phyloP scores from a whole-genome alignment of 2,888 invertebrate species.

The Glyphotaelius pellucidus region DNA sequence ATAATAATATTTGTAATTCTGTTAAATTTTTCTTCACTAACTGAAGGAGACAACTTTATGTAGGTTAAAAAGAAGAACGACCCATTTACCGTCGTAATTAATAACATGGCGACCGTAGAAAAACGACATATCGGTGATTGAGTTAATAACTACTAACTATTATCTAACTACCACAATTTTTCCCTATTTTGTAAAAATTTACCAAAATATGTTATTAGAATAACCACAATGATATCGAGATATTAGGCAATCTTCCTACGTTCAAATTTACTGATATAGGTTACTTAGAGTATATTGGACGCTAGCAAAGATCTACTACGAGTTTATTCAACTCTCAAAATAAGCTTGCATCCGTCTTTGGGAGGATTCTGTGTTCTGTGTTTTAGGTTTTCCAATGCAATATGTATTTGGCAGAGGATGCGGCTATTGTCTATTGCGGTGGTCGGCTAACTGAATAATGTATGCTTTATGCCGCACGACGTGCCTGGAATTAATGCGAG shows the following conservation, averaged over 20 bases:
- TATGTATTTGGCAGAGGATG: conserved; percentile 15
- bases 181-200: no score
- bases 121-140: no score
- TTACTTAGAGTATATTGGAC: not conserved
- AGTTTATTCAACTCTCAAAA: not conserved
- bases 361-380: not conserved
- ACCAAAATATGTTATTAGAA: not conserved
- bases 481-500: conserved; percentile 54
- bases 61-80: no score
- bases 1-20: no score
- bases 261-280: not conserved
- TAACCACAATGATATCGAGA: not conserved
- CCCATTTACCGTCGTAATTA: no score
- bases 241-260: not conserved
- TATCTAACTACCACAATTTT: no score
- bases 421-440: conserved; percentile 44
- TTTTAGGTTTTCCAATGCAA: not conserved
- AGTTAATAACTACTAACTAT: no score
- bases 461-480: conserved; percentile 51
- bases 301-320: not conserved
- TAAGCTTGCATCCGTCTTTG: not conserved
- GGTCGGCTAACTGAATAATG: conserved; percentile 60
- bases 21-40: no score
- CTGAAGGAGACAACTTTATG: no score
- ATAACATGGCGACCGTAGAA: no score